A percentile compares a stretch with the other conserved stretches of the same genome.
phyloP scores from a whole-genome alignment of 2,797 vertebrate genomes.

The Bovichtus variegatus region DNA sequence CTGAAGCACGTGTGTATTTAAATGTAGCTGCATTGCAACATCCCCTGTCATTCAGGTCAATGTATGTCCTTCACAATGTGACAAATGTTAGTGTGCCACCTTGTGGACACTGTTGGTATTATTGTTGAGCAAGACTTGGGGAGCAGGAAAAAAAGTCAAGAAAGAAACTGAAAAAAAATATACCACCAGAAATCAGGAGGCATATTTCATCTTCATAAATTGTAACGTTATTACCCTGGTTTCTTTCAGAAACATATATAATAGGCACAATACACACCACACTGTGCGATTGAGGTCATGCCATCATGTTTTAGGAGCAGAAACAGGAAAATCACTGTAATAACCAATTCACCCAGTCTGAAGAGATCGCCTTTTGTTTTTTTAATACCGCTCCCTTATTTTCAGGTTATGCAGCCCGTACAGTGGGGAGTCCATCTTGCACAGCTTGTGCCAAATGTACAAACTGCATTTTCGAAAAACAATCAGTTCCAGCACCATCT shows the following conservation, averaged over 20 bases:
- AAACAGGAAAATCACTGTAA: slow-evolving; percentile 39
- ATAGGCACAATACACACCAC: slow-evolving; percentile 68
- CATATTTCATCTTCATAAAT: slow-evolving; percentile 36
- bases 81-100: slow-evolving; percentile 62
- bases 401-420: slow-evolving; percentile 37
- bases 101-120: slow-evolving; percentile 60
- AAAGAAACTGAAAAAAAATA: not conserved
- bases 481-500: slow-evolving; percentile 76
- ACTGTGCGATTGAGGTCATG: slow-evolving; percentile 41
- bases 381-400: slow-evolving; percentile 22
- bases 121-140: slow-evolving; percentile 25
- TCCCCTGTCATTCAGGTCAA: slow-evolving; percentile 12
- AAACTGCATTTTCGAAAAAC: slow-evolving; percentile 65
- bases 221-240: slow-evolving; percentile 27
- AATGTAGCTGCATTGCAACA: slow-evolving; percentile 4
- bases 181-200: slow-evolving; percentile 36
- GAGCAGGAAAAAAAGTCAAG: not conserved
- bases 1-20: slow-evolving; percentile 1
- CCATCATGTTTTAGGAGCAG: slow-evolving; percentile 43
- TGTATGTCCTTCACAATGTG: not conserved
- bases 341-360: slow-evolving; percentile 18
- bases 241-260: slow-evolving; percentile 68
- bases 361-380: slow-evolving; percentile 14
- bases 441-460: slow-evolving; percentile 49
- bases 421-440: slow-evolving; percentile 49